phyloP scores from a whole-genome alignment of 2,797 vertebrate genomes.

The Ctenopoma kingsleyae region DNA sequence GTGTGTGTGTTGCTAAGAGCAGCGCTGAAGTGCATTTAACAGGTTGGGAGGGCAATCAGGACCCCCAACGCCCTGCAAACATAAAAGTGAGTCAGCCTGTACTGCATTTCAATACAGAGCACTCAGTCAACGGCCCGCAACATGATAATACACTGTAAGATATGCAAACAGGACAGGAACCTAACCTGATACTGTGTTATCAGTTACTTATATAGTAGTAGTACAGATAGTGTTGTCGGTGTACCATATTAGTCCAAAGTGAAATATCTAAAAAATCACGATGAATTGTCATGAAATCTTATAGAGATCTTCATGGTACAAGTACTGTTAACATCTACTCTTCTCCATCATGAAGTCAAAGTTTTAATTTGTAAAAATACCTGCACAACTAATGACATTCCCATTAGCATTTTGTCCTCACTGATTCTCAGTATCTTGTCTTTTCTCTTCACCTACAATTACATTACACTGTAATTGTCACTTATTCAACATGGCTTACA shows the following conservation, averaged over 20 bases:
- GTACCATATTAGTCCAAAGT: background rate
- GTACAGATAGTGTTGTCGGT: background rate
- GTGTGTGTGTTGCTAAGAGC: slow-evolving; percentile 33
- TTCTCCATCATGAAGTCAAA: background rate
- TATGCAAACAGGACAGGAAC: background rate
- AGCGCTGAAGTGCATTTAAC: slow-evolving; percentile 48
- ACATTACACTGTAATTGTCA: slow-evolving; percentile 16
- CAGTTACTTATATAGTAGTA: background rate
- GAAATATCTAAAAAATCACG: background rate
- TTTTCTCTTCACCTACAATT: slow-evolving; percentile 5
- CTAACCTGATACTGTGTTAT: background rate
- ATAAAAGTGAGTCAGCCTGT: slow-evolving; percentile 52
- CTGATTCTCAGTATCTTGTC: slow-evolving; percentile 1
- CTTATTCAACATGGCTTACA: background rate
- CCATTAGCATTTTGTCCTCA: background rate
- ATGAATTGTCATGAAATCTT: background rate
- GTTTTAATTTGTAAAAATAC: too few species aligned
- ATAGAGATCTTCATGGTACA: too few species aligned
- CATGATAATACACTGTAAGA: background rate
- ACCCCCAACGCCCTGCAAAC: slow-evolving; percentile 45
- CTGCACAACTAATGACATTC: too few species aligned
- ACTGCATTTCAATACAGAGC: slow-evolving; percentile 16
- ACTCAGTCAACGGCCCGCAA: background rate
- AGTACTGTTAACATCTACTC: background rate
- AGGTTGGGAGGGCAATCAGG: slow-evolving; percentile 44